phyloP scores from a whole-genome alignment of 2,113 vertebrate genomes.

The Pluvialis apricaria region DNA sequence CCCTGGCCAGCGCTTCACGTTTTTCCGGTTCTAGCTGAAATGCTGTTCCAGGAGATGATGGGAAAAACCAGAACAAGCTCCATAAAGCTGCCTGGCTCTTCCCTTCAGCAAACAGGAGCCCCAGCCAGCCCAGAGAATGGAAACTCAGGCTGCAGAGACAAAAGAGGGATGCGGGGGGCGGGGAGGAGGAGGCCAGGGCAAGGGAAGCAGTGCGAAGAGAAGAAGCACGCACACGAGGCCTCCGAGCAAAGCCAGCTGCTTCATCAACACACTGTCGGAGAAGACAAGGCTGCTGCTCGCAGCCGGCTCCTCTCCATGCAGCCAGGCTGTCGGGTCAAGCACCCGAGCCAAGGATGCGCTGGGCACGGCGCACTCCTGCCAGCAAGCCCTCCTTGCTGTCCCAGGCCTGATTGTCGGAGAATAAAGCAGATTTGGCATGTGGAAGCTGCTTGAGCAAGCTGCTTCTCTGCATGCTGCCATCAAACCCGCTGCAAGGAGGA shows the following conservation, averaged over 20 bases:
- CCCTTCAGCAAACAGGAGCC: slow-evolving; percentile 21
- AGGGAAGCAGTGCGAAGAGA: neutral
- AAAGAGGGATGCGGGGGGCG: neutral
- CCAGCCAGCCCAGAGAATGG: neutral
- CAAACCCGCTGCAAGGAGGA: neutral
- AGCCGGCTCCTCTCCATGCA: neutral
- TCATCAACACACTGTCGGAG: rapidly evolving
- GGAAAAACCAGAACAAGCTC: neutral
- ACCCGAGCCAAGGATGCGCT: neutral
- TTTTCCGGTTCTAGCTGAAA: neutral
- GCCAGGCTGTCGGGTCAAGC: rapidly evolving
- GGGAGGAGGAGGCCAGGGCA: slow-evolving; percentile 2
- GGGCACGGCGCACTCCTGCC: rapidly evolving
- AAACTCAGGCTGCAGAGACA: slow-evolving; percentile 10
- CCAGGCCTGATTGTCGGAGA: neutral
- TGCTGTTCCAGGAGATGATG: neutral
- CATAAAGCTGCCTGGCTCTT: neutral
- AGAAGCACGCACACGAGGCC: neutral
- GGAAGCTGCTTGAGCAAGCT: neutral
- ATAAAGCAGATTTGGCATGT: neutral
- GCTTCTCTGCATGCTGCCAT: neutral
- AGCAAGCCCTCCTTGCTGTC: neutral
- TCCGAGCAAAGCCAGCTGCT: neutral
- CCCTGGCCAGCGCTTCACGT: neutral
- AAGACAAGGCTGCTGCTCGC: neutral